Evolutionary conservation across 2,888 invertebrate genomes (phyloP).

Genomic region (Torymus auratus): DNA sequence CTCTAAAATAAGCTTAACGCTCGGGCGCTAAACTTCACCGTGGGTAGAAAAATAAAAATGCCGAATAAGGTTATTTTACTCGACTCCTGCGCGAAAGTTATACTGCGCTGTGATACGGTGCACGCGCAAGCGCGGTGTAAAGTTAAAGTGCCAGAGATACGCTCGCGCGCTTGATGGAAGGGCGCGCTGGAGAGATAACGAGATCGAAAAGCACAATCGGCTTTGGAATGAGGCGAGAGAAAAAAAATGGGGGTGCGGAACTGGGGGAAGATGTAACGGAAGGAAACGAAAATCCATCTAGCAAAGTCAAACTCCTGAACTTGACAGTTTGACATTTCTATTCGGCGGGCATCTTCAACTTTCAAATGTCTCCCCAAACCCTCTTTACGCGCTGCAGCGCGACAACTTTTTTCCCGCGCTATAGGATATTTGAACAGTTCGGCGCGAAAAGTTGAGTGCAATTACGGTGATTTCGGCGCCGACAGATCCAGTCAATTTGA

Average conservation of each 20-base stretch:
- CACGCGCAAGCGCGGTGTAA: background rate
- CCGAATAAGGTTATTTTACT: conserved; percentile 7
- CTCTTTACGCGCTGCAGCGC: background rate
- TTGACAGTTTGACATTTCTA: conserved; percentile 52
- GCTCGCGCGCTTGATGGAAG: conserved; percentile 1
- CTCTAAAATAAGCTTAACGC: too few species aligned
- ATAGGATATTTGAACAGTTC: conserved; percentile 6
- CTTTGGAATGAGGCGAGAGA: conserved; percentile 49
- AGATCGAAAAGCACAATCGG: conserved; percentile 53
- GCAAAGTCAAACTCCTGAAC: conserved; percentile 48
- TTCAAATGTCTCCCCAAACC: background rate
- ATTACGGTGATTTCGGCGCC: conserved; percentile 13
- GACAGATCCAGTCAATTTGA: background rate
- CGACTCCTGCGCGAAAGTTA: background rate
- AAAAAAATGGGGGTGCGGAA: conserved; percentile 36
- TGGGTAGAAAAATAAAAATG: background rate
- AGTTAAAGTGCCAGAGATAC: background rate
- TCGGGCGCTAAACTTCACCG: background rate
- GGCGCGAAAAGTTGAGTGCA: conserved; percentile 9
- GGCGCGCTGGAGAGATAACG: conserved; percentile 19
- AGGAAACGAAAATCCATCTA: conserved; percentile 22
- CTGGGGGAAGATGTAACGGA: background rate
- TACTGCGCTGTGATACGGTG: background rate
- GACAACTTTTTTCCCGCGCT: conserved; percentile 18
- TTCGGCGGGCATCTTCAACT: conserved; percentile 45